These are phyloP conservation scores for Syngnathus rostellatus DNA, from an alignment of 2,797 vertebrate species.

Conservation along the genomic window DNA sequence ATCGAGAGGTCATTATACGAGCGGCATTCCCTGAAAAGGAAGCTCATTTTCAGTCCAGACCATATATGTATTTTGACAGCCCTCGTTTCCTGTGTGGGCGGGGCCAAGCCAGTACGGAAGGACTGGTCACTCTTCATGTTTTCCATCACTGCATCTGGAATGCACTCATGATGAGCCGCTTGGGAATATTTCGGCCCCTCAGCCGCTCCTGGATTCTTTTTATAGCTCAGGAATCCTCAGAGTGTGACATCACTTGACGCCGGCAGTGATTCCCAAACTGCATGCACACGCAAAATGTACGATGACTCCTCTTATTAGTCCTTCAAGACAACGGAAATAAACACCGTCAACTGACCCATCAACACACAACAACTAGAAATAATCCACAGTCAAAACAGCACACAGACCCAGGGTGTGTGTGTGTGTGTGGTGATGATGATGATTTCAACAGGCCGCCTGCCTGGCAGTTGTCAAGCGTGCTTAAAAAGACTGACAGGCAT, in stretches of 20 bases:
- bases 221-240: not conserved
- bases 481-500: slow-evolving; percentile 3
- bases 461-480: slow-evolving; percentile 13
- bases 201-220: slow-evolving; percentile 38
- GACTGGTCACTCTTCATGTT: slow-evolving; percentile 32
- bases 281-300: not conserved
- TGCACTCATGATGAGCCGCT: not conserved
- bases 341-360: too few species aligned
- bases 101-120: slow-evolving; percentile 7
- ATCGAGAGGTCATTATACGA: not conserved
- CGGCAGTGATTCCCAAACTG: not conserved
- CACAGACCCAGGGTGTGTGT: not conserved
- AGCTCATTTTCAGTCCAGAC: slow-evolving; percentile 54
- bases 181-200: slow-evolving; percentile 9
- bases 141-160: slow-evolving; percentile 15
- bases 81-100: slow-evolving; percentile 58
- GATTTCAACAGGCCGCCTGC: slow-evolving; percentile 1
- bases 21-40: slow-evolving; percentile 13
- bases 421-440: too few species aligned
- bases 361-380: not conserved
- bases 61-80: slow-evolving; percentile 63
- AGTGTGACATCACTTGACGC: not conserved
- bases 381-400: not conserved
- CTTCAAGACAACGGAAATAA: too few species aligned
- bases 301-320: too few species aligned